These are phyloP conservation scores for Pygoscelis antarcticus DNA, from an alignment of 2,113 vertebrate species.

Conservation along the genomic window DNA sequence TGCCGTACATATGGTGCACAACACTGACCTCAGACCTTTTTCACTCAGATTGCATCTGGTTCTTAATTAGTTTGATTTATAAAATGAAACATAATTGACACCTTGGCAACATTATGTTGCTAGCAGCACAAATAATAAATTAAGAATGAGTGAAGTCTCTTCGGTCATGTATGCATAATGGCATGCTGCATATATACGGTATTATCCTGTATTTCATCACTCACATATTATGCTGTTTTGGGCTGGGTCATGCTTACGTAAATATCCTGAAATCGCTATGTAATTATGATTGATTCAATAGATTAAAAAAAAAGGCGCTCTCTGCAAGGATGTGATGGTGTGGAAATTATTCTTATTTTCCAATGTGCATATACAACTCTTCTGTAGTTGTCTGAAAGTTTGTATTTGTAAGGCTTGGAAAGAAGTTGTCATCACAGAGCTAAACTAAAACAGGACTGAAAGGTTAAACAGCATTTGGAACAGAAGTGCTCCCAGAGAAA, in stretches of 20 bases:
- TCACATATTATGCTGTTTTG: not conserved
- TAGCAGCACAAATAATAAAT: conserved; percentile 69
- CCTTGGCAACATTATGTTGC: conserved; percentile 55
- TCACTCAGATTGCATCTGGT: conserved; percentile 50
- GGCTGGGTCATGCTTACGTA: not conserved
- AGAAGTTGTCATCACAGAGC: not conserved
- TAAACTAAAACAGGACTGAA: not conserved
- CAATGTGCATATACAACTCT: not conserved
- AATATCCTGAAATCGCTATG: not conserved
- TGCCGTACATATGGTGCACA: conserved; percentile 11
- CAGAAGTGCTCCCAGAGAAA: not conserved
- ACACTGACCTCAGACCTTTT: conserved; percentile 57
- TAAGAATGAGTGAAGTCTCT: conserved; percentile 53
- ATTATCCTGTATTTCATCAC: not conserved
- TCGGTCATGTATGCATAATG: conserved; percentile 24
- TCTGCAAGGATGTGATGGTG: not conserved
- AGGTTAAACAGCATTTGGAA: conserved; percentile 9
- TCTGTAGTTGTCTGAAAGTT: not conserved
- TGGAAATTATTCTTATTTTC: not conserved
- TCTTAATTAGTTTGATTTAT: conserved; percentile 70
- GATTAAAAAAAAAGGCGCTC: not conserved
- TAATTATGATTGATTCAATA: not conserved
- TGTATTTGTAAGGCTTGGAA: not conserved
- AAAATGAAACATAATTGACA: conserved; percentile 70
- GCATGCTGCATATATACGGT: not conserved